Conservation (phyloP, 2,797 vertebrate genomes). For the Emys orbicularis region DNA sequence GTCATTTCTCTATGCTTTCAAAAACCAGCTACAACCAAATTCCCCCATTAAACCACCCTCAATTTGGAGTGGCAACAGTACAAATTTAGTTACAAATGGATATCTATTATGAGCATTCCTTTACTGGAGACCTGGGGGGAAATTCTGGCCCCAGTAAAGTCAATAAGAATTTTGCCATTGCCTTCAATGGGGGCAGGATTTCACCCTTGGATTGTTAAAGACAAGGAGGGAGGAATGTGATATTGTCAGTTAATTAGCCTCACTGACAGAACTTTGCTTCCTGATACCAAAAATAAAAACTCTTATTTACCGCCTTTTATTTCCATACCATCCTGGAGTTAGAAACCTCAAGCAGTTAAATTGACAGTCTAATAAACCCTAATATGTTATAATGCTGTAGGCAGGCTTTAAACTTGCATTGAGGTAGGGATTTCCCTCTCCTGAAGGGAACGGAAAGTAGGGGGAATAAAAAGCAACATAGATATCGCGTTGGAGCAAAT, state of each 20-base stretch:
- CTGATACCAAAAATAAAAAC: constrained; percentile 7
- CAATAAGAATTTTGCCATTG: background rate
- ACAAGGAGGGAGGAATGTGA: constrained; percentile 23
- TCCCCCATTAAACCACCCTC: constrained; percentile 10
- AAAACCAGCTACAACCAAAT: background rate
- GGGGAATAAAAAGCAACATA: background rate
- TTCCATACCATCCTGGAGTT: constrained; percentile 8
- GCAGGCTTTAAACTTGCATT: background rate
- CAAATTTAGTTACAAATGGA: constrained; percentile 56
- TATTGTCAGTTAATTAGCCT: constrained; percentile 55
- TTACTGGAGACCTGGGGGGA: constrained; percentile 14
- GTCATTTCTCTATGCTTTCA: background rate
- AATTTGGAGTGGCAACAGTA: constrained; percentile 45
- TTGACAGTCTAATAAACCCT: constrained; percentile 14
- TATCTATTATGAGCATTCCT: constrained; percentile 27
- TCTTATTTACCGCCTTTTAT: background rate
- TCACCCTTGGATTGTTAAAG: constrained; percentile 6
- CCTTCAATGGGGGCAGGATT: background rate
- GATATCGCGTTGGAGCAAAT: background rate
- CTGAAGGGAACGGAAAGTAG: background rate
- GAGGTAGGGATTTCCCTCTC: constrained; percentile 15
- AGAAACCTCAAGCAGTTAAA: background rate
- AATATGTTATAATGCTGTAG: background rate
- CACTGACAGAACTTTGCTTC: constrained; percentile 19
- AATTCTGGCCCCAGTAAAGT: background rate